Conservation (phyloP, 2,113 vertebrate genomes). For the Pomatorhinus ruficollis region DNA sequence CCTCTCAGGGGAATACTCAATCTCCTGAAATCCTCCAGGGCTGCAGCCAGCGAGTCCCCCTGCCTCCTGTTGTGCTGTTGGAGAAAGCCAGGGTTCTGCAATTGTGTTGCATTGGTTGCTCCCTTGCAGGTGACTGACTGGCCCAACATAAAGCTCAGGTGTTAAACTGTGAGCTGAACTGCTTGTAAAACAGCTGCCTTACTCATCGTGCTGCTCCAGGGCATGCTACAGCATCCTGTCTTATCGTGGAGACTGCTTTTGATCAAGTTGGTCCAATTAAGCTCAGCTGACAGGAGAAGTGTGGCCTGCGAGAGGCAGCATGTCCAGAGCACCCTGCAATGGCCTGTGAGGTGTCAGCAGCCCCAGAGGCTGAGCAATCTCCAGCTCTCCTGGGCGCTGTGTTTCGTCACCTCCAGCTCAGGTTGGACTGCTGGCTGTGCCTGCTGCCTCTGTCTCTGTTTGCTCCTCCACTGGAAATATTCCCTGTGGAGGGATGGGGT, state of each 20-base stretch:
- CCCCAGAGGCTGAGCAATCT: neutral
- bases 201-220: neutral
- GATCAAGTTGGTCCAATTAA: neutral
- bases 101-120: neutral
- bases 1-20: no score
- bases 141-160: neutral
- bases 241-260: neutral
- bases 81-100: neutral
- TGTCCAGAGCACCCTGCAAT: neutral
- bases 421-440: neutral
- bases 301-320: neutral
- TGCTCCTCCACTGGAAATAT: neutral
- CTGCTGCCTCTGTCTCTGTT: neutral
- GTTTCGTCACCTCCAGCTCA: neutral
- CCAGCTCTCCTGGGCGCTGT: fast-evolving
- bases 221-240: neutral
- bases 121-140: neutral
- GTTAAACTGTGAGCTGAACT: neutral
- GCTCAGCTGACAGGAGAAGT: neutral
- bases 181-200: neutral
- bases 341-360: neutral
- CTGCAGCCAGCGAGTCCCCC: fast-evolving
- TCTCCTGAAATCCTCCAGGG: neutral
- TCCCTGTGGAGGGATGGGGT: neutral
- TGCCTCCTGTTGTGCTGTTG: neutral